Percentiles rank a stretch among this genome's conserved stretches.
Evolutionary conservation across 2,113 vertebrate genomes (phyloP).

Genomic region (Serilophus lunatus): DNA sequence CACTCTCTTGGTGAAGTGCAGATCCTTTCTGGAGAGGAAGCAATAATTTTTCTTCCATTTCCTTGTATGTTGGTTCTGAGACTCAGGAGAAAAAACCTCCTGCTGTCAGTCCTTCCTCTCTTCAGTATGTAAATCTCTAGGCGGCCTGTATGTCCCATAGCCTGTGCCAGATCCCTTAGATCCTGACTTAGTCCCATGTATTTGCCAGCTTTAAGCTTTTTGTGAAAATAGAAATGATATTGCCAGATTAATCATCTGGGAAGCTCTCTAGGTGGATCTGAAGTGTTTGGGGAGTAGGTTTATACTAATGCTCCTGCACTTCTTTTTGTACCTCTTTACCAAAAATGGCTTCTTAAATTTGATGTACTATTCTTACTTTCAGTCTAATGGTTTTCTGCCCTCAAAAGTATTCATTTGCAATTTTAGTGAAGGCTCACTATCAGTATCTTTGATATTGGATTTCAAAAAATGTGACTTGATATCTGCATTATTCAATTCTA

Average conservation of each 20-base stretch:
- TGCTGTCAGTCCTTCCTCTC: neutral
- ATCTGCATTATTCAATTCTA: neutral
- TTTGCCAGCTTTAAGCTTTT: fast-evolving
- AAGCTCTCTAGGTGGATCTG: neutral
- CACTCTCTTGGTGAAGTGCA: neutral
- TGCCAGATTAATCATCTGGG: neutral
- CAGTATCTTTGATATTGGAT: neutral
- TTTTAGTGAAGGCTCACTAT: neutral
- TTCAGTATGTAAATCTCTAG: neutral
- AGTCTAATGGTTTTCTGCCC: neutral
- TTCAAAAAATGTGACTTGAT: neutral
- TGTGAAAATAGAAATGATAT: neutral
- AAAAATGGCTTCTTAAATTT: neutral
- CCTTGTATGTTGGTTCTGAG: neutral
- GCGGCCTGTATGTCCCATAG: neutral
- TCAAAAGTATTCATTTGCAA: neutral
- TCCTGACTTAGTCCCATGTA: neutral
- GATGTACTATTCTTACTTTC: neutral
- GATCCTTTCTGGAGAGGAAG: neutral
- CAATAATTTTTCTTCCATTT: neutral
- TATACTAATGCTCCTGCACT: neutral
- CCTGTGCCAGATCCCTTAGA: neutral
- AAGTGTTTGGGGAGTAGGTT: neutral
- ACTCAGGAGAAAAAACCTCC: neutral
- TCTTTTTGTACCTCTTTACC: neutral